These are phyloP conservation scores for Brachyhypopomus gauderio DNA, from an alignment of 2,113 vertebrate species.

Conservation along the genomic window DNA sequence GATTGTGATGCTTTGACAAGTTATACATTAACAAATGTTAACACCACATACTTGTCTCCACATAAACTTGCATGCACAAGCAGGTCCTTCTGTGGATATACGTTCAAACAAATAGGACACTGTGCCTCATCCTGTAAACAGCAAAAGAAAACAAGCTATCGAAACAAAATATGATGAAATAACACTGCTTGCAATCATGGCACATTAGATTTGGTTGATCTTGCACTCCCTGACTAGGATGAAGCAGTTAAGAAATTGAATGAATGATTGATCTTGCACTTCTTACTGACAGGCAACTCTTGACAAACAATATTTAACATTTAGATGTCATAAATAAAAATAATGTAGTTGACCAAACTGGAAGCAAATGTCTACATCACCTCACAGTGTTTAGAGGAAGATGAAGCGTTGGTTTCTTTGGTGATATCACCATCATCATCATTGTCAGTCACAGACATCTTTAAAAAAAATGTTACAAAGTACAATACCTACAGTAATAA, in stretches of 20 bases:
- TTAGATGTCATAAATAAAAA: not conserved
- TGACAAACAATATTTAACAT: not conserved
- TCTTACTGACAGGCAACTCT: too few species aligned
- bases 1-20: not conserved
- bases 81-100: not conserved
- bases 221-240: not conserved
- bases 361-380: not conserved
- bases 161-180: not conserved
- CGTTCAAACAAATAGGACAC: not conserved
- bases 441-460: not conserved
- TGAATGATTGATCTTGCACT: too few species aligned
- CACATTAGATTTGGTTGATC: not conserved
- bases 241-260: too few species aligned
- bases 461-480: not conserved
- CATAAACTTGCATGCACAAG: slow-evolving; percentile 9
- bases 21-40: not conserved
- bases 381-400: not conserved
- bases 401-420: not conserved
- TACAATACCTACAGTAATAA: not conserved
- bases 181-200: not conserved
- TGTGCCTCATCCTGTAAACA: too few species aligned
- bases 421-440: not conserved
- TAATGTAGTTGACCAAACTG: not conserved
- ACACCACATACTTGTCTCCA: not conserved
- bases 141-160: not conserved